Evolutionary conservation across 1,140 invertebrate species (phyloP).

Genomic region (Nasonia giraulti): DNA sequence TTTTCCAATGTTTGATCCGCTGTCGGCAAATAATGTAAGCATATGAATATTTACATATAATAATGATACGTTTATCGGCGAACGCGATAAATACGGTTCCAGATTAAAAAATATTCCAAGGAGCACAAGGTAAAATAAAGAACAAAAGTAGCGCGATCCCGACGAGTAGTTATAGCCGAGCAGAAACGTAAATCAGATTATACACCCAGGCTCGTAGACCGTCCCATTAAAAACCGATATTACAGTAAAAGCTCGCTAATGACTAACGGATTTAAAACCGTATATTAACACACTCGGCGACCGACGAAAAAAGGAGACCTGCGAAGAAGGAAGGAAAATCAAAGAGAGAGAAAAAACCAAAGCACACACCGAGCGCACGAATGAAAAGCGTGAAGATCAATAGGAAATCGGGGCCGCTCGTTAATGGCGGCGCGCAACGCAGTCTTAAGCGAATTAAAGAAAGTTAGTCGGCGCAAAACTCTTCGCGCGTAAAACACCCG

Average conservation of each 20-base stretch:
- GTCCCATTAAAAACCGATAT: not conserved
- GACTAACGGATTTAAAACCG: not conserved
- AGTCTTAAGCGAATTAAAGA: conserved; percentile 7
- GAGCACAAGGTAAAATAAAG: too few species aligned
- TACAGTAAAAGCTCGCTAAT: not conserved
- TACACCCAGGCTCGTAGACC: not conserved
- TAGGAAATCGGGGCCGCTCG: not conserved
- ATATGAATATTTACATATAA: too few species aligned
- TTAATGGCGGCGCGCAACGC: not conserved
- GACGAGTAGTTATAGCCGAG: not conserved
- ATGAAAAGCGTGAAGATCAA: not conserved
- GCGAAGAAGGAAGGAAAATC: not conserved
- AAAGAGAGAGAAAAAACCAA: not conserved
- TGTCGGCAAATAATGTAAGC: too few species aligned
- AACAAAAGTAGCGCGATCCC: not conserved
- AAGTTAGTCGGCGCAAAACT: not conserved
- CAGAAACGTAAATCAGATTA: not conserved
- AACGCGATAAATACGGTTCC: too few species aligned
- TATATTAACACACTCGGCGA: not conserved
- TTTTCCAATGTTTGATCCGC: too few species aligned
- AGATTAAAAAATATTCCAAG: too few species aligned
- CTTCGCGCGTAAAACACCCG: not conserved
- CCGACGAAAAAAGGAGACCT: not conserved
- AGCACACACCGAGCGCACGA: not conserved
- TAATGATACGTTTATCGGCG: too few species aligned